These are phyloP conservation scores for Lepus timidus DNA, from an alignment of 2,113 vertebrate species.

Conservation along the genomic window DNA sequence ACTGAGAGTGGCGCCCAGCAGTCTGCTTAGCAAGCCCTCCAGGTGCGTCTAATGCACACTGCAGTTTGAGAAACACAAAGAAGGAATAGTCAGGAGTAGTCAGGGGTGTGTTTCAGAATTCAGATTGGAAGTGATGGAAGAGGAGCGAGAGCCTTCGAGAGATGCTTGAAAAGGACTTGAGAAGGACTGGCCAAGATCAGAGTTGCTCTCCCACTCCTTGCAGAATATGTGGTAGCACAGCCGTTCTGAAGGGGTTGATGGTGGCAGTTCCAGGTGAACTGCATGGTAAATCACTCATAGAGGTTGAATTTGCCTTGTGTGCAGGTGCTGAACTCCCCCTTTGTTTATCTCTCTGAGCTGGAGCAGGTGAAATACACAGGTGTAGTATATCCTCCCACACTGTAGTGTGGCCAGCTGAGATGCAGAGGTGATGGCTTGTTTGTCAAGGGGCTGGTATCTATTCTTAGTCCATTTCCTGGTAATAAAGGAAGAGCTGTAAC, in stretches of 20 bases:
- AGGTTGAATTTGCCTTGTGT: neutral
- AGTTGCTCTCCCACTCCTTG: neutral
- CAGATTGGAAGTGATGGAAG: neutral
- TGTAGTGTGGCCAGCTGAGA: neutral
- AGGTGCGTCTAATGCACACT: neutral
- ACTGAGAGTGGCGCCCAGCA: neutral
- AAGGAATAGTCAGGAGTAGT: neutral
- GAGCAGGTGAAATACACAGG: neutral
- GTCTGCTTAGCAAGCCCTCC: neutral
- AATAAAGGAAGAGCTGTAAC: neutral
- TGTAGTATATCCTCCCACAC: neutral
- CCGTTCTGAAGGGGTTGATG: too few relatives aligned
- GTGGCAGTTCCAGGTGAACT: neutral
- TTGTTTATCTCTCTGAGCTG: neutral
- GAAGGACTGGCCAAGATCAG: neutral
- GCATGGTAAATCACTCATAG: neutral
- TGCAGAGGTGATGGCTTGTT: neutral
- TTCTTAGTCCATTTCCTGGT: slow-evolving; percentile 11
- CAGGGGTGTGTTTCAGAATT: neutral
- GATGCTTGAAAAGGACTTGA: neutral
- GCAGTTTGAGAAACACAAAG: neutral
- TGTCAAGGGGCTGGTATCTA: neutral
- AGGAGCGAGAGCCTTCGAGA: neutral
- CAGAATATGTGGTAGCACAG: neutral
- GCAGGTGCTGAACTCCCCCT: neutral